A percentile compares a stretch with the other conserved stretches of the same genome.
phyloP scores from a whole-genome alignment of 2,797 vertebrate genomes.

The Antennarius maculatus region DNA sequence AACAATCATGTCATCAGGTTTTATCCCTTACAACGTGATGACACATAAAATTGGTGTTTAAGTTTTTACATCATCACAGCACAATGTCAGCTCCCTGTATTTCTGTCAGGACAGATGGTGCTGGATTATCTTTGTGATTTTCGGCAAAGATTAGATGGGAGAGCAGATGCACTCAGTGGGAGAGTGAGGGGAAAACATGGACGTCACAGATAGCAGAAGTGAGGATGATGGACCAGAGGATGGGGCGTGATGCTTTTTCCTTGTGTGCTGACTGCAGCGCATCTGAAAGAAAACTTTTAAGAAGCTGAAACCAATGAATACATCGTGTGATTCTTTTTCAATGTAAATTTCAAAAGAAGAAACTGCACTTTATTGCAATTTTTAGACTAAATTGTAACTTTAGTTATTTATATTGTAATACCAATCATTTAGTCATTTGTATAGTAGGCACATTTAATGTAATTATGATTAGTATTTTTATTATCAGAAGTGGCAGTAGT shows the following conservation, averaged over 20 bases:
- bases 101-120: constrained; percentile 78
- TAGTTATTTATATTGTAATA: not conserved
- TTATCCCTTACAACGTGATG: constrained; percentile 32
- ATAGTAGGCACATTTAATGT: too few species aligned
- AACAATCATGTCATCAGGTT: constrained; percentile 30
- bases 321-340: not conserved
- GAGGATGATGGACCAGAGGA: constrained; percentile 51
- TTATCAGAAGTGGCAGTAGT: too few species aligned
- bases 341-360: not conserved
- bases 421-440: too few species aligned
- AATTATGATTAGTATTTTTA: too few species aligned
- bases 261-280: constrained; percentile 6
- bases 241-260: constrained; percentile 6
- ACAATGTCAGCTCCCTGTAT: constrained; percentile 47
- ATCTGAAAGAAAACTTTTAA: constrained; percentile 10
- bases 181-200: constrained; percentile 66
- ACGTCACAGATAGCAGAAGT: constrained; percentile 58
- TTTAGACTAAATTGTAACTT: not conserved
- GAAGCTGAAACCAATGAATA: not conserved
- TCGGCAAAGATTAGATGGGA: constrained; percentile 84
- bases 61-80: constrained; percentile 36
- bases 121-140: constrained; percentile 84
- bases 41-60: constrained; percentile 36
- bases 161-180: constrained; percentile 85
- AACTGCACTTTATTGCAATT: not conserved